Conservation (phyloP, 2,113 vertebrate species). For the Sorex araneus region DNA sequence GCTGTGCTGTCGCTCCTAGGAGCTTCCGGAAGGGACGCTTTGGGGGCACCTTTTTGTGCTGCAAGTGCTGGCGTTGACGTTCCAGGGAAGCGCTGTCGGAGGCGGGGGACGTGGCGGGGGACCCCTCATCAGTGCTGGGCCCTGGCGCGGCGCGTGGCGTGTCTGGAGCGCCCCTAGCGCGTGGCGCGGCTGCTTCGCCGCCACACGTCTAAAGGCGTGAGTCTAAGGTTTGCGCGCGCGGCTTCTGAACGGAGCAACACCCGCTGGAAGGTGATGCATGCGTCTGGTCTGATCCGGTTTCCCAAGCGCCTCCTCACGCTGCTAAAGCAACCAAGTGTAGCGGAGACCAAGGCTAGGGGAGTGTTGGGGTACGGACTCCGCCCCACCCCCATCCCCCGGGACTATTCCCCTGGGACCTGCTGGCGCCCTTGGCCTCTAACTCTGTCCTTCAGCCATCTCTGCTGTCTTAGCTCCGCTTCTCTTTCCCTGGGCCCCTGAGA, state of each 20-base stretch:
- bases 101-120: neutral
- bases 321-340: no score
- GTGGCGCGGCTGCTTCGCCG: neutral
- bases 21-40: no score
- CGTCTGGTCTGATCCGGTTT: neutral
- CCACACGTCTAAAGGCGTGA: no score
- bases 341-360: neutral
- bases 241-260: neutral
- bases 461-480: neutral
- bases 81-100: neutral
- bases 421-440: neutral
- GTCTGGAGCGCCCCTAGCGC: rapidly evolving
- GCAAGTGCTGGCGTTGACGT: neutral
- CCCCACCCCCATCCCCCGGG: no score
- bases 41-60: no score
- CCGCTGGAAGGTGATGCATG: no score
- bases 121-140: neutral
- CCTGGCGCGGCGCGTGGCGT: neutral
- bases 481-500: neutral
- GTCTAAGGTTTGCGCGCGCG: rapidly evolving
- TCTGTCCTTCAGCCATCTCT: neutral
- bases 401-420: neutral
- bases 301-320: no score
- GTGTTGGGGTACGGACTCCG: neutral
- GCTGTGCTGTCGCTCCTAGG: no score